phyloP scores from a whole-genome alignment of 2,797 vertebrate genomes.

The Falco peregrinus region DNA sequence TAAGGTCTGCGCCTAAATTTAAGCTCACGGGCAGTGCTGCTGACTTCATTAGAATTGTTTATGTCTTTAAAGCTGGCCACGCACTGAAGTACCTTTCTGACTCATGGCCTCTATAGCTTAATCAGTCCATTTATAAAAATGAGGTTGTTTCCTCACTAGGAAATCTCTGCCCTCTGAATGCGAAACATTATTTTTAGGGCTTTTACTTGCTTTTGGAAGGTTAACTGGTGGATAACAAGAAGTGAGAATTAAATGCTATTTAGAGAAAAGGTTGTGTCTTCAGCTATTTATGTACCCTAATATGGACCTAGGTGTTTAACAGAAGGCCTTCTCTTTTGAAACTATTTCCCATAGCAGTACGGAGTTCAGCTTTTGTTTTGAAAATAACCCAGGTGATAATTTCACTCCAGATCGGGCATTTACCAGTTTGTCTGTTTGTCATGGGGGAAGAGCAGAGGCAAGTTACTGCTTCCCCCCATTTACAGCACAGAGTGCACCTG shows the following conservation, averaged over 20 bases:
- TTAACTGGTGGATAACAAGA: background rate
- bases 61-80: slow-evolving; percentile 31
- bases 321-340: background rate
- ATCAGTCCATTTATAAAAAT: slow-evolving; percentile 50
- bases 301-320: background rate
- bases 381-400: slow-evolving; percentile 1
- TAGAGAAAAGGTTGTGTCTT: background rate
- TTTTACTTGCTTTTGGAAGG: background rate
- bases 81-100: slow-evolving; percentile 47
- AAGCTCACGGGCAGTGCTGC: slow-evolving; percentile 9
- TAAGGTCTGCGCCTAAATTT: slow-evolving; percentile 48
- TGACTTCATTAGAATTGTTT: slow-evolving; percentile 64
- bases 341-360: background rate
- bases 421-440: background rate
- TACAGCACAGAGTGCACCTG: fast-evolving
- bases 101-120: slow-evolving; percentile 47
- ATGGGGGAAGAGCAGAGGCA: background rate
- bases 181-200: slow-evolving; percentile 12
- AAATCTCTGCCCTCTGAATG: slow-evolving; percentile 34
- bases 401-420: background rate
- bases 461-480: background rate
- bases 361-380: slow-evolving; percentile 31
- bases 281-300: background rate
- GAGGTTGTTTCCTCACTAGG: slow-evolving; percentile 30
- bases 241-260: background rate